Conservation (phyloP, 1,140 invertebrate genomes). For the Pristionchus pacificus region DNA sequence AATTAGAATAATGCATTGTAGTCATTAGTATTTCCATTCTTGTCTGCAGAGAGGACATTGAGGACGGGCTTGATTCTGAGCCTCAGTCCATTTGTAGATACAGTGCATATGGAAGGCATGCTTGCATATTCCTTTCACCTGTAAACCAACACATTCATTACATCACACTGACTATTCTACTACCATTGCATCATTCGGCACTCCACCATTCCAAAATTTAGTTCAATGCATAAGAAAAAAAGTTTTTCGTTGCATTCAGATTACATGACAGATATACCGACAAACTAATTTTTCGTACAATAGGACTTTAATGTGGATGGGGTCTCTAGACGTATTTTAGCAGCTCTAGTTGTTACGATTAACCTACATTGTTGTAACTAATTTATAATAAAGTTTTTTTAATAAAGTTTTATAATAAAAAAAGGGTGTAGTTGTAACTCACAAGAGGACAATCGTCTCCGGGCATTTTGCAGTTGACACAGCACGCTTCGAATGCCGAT, state of each 20-base stretch:
- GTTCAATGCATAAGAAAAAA: background rate
- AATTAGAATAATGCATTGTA: background rate
- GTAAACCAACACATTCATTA: conserved; percentile 50
- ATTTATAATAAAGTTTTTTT: conserved; percentile 20
- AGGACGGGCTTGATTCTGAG: conserved; percentile 76
- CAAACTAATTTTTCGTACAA: too few relatives aligned
- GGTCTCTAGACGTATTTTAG: too few relatives aligned
- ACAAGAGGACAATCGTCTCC: conserved; percentile 93
- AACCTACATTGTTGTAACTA: background rate
- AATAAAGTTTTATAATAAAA: too few relatives aligned
- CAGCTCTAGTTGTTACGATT: too few relatives aligned
- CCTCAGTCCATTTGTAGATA: conserved; percentile 97
- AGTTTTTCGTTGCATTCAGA: too few relatives aligned
- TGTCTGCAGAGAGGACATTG: conserved; percentile 98
- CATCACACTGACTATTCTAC: conserved; percentile 9
- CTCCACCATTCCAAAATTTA: conserved; percentile 1
- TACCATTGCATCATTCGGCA: background rate
- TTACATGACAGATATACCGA: background rate
- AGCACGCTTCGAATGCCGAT: conserved; percentile 96
- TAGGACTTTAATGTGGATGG: too few relatives aligned
- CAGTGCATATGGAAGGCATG: conserved; percentile 99
- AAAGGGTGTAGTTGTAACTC: too few relatives aligned
- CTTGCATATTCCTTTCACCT: conserved; percentile 94
- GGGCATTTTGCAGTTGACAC: conserved; percentile 94
- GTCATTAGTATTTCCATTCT: conserved; percentile 70